Base-by-base conservation (phyloP, 2,113 vertebrate species). In the Malurus alboscapulatus region DNA sequence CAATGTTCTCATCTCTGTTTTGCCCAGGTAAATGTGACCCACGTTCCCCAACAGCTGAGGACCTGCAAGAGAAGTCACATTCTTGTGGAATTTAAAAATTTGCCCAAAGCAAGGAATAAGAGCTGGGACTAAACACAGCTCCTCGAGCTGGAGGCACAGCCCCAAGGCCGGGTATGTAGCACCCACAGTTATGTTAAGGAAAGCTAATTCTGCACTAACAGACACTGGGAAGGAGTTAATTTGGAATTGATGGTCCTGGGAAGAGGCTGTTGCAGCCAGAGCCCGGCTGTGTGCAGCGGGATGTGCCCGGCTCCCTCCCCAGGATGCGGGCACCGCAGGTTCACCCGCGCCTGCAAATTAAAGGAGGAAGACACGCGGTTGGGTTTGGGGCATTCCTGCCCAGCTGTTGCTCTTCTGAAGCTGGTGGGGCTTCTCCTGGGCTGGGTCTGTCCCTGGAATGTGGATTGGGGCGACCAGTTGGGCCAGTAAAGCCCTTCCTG, bases 391-490 rank as follows among this genome's bases (percentile, higher is more conserved):
- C 91, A 94, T 66, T 94, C 88, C 77, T 66, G 57, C 12, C 0
- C 0, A 87, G 40, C 26, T 92, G 73, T 12, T 72, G 86, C 80
- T 80, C 86, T 84, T 93, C 93, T 92, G 92, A 96, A 89, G 91
- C 66, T 15, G 0, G 7, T 89, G 89, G 89, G 72, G 53, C 78
- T 93, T 94, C 95, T 96, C 50, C 34, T 0, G 5, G 88, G 80
- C 81, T 95, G 93, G 87, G 92, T 94, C 86, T 86, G 38, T 24
- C 54, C 69, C 53, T 93, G 94, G 94, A 95, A 96, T 92, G 95
- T 20, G 54, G 74, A 50, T 93, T 53, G 81, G 91, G 57, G 71
- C 32, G 45, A 96, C 94, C 88, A 88, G 95, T 86, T 16, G 2
- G 90, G 83, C 83, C 93, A 94, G 92, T 88, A 66, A 67, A 44